Conservation (phyloP, 2,113 vertebrate genomes). For the Triplophysa tibetana region DNA sequence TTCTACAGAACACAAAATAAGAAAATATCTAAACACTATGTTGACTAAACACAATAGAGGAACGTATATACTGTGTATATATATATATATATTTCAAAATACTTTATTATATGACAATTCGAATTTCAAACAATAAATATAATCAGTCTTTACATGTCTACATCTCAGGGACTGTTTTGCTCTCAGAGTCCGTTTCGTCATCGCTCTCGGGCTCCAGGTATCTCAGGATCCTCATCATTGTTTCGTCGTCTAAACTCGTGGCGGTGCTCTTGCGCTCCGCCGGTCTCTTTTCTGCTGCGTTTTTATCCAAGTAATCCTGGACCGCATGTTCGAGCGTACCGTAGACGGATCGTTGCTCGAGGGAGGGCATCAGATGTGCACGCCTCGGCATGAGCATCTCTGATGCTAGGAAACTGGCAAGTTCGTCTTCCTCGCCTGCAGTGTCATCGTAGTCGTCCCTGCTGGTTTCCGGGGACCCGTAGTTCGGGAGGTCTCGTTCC, state of each 20-base stretch:
- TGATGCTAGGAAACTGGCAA: slow-evolving; percentile 82
- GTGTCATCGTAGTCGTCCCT: slow-evolving; percentile 77
- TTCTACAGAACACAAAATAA: background rate
- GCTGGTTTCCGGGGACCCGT: slow-evolving; percentile 64
- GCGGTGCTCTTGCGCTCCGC: slow-evolving; percentile 62
- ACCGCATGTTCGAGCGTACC: slow-evolving; percentile 74
- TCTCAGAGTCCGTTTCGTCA: slow-evolving; percentile 77
- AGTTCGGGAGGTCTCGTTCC: slow-evolving; percentile 68
- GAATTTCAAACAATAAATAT: slow-evolving; percentile 48
- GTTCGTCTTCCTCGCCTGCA: slow-evolving; percentile 76
- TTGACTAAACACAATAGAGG: slow-evolving; percentile 59
- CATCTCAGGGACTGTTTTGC: slow-evolving; percentile 78
- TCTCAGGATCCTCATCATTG: slow-evolving; percentile 84
- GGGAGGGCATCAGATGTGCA: slow-evolving; percentile 43
- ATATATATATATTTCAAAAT: slow-evolving; percentile 58
- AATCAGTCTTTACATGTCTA: slow-evolving; percentile 50
- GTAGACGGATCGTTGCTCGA: slow-evolving; percentile 65
- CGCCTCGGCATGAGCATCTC: slow-evolving; percentile 81
- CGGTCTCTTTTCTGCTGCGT: slow-evolving; percentile 72
- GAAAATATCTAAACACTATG: slow-evolving; percentile 55
- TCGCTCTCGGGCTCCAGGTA: slow-evolving; percentile 85
- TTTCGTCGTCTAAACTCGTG: slow-evolving; percentile 79
- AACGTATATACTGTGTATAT: slow-evolving; percentile 49
- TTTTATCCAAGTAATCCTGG: slow-evolving; percentile 77
- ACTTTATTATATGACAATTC: slow-evolving; percentile 58